Percentiles rank a stretch among this genome's conserved stretches.
Conservation (phyloP, 2,797 vertebrate genomes). For the Lutjanus argentimaculatus region DNA sequence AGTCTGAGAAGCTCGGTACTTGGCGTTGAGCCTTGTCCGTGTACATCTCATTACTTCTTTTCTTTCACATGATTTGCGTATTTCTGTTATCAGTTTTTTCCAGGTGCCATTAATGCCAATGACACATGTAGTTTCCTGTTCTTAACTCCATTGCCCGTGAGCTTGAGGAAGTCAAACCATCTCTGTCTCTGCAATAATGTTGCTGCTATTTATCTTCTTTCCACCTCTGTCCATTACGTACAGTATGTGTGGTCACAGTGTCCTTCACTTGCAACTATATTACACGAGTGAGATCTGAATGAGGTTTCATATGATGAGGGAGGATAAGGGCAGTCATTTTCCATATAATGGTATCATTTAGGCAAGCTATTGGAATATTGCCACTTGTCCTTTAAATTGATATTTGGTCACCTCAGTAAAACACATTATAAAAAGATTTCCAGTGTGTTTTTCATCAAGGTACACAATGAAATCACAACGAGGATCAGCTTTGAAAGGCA, state of each 20-base stretch:
- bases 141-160: slow-evolving; percentile 5
- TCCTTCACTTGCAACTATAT: slow-evolving; percentile 28
- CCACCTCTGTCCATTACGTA: not conserved
- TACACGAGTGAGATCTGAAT: slow-evolving; percentile 18
- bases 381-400: slow-evolving; percentile 24
- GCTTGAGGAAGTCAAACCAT: slow-evolving; percentile 9
- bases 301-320: slow-evolving; percentile 23
- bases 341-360: slow-evolving; percentile 21
- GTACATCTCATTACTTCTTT: not conserved
- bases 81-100: slow-evolving; percentile 1
- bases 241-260: slow-evolving; percentile 16
- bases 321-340: slow-evolving; percentile 2
- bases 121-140: not conserved
- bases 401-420: slow-evolving; percentile 23
- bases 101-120: not conserved
- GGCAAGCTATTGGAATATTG: slow-evolving; percentile 8
- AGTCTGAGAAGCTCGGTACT: not conserved
- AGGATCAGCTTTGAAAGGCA: slow-evolving; percentile 10
- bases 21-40: not conserved
- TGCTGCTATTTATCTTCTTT: slow-evolving; percentile 22
- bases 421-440: slow-evolving; percentile 26
- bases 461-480: slow-evolving; percentile 7
- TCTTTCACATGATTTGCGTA: not conserved
- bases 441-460: slow-evolving; percentile 14
- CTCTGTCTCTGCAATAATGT: slow-evolving; percentile 15